Conservation (phyloP, 1,140 invertebrate species). For the Bombus vancouverensis region DNA sequence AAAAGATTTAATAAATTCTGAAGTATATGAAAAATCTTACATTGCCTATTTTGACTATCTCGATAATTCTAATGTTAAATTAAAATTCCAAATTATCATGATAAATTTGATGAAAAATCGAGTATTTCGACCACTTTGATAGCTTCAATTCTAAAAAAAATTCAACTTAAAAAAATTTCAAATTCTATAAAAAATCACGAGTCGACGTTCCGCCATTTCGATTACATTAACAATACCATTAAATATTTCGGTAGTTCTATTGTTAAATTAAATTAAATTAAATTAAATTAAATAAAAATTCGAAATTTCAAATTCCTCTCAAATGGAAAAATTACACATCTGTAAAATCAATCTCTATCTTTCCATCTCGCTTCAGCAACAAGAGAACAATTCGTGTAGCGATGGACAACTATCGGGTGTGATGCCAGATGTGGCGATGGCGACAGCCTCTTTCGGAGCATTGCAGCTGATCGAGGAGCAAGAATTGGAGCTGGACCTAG, state of each 20-base stretch:
- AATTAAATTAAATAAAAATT: background rate
- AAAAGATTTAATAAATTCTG: too few relatives aligned
- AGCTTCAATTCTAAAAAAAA: background rate
- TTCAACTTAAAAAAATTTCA: too few relatives aligned
- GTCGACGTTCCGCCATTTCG: too few relatives aligned
- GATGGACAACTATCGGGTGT: constrained; percentile 90
- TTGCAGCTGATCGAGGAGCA: constrained; percentile 87
- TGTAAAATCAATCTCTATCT: background rate
- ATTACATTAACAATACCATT: too few relatives aligned
- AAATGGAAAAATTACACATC: background rate
- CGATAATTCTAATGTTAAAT: too few relatives aligned
- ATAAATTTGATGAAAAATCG: background rate
- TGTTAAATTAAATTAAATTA: too few relatives aligned
- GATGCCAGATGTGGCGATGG: constrained; percentile 95
- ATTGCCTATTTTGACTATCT: too few relatives aligned
- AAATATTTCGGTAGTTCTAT: background rate
- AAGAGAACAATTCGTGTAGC: constrained; percentile 84
- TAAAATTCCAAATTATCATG: too few relatives aligned
- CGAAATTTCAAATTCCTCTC: background rate
- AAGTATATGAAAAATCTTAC: too few relatives aligned
- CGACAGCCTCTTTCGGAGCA: constrained; percentile 88
- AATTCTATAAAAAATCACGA: background rate
- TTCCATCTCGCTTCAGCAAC: constrained; percentile 73
- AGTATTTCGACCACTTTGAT: too few relatives aligned
- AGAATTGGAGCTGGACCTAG: constrained; percentile 88